Evolutionary conservation across 64 coral and sea anemone species (phyloP).

Genomic region (Montipora efflorescens): DNA sequence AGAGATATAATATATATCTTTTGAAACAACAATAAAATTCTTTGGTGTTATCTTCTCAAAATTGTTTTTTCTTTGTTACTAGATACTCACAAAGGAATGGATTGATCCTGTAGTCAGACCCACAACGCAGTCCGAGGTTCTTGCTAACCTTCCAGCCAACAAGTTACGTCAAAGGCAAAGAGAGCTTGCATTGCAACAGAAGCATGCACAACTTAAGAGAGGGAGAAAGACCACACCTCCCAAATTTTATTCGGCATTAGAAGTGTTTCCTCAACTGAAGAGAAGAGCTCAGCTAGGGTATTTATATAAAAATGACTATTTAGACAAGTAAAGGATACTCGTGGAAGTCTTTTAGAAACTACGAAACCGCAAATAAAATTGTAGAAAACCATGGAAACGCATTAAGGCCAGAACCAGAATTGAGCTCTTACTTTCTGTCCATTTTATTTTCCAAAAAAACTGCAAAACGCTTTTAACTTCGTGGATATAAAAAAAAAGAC

Average conservation of each 20-base stretch:
- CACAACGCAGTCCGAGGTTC: background rate
- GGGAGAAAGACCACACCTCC: constrained; percentile 12
- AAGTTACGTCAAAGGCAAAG: constrained; percentile 67
- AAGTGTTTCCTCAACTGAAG: constrained; percentile 84
- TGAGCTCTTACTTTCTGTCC: no score
- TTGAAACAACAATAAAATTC: no score
- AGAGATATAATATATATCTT: no score
- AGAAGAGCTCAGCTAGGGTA: constrained; percentile 73
- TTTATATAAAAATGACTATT: background rate
- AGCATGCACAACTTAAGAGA: constrained; percentile 5
- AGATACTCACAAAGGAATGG: constrained; percentile 70
- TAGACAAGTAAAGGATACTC: no score
- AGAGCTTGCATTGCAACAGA: background rate
- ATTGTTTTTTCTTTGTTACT: background rate
- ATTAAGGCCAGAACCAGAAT: no score
- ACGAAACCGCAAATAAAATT: no score
- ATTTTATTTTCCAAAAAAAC: no score
- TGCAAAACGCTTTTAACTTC: no score
- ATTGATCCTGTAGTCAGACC: constrained; percentile 84
- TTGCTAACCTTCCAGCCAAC: constrained; percentile 74
- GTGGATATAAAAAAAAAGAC: no score
- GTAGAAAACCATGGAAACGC: no score
- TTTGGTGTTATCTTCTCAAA: no score
- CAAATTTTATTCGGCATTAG: constrained; percentile 71
- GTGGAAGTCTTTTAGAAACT: no score